These are phyloP conservation scores for Odocoileus virginianus DNA, from an alignment of 2,113 vertebrate genomes.

Conservation along the genomic window DNA sequence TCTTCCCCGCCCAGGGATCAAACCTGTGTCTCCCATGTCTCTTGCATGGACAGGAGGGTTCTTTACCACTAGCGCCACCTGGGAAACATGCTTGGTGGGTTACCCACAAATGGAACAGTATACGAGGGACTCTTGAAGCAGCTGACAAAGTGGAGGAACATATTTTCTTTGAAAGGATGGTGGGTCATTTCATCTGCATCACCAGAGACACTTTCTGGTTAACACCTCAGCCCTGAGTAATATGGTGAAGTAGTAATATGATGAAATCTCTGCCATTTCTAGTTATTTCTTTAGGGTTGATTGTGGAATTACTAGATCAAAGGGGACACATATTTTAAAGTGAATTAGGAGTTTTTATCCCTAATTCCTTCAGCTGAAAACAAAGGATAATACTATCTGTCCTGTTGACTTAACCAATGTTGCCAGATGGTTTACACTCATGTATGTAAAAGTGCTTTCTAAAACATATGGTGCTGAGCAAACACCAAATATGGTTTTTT, in stretches of 20 bases:
- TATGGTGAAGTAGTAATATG: not conserved
- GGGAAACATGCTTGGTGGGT: not conserved
- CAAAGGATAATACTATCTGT: not conserved
- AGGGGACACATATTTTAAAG: not conserved
- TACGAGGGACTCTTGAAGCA: not conserved
- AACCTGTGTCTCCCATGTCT: not conserved
- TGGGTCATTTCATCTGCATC: not conserved
- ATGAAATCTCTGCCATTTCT: not conserved
- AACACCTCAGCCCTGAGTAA: not conserved
- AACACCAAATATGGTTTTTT: not conserved
- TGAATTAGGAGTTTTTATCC: not conserved
- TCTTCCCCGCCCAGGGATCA: not conserved
- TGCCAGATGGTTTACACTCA: not conserved
- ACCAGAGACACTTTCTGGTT: not conserved
- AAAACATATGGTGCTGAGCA: not conserved
- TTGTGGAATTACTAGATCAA: not conserved
- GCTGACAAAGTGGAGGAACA: not conserved
- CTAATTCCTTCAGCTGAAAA: not conserved
- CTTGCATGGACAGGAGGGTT: not conserved
- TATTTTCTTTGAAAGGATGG: not conserved
- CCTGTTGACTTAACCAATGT: not conserved
- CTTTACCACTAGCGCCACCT: not conserved
- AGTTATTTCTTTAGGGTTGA: not conserved
- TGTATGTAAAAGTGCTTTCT: not conserved
- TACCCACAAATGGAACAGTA: not conserved